Evolutionary conservation across 2,888 invertebrate genomes (phyloP).

Genomic region (Zele albiditarsus): DNA sequence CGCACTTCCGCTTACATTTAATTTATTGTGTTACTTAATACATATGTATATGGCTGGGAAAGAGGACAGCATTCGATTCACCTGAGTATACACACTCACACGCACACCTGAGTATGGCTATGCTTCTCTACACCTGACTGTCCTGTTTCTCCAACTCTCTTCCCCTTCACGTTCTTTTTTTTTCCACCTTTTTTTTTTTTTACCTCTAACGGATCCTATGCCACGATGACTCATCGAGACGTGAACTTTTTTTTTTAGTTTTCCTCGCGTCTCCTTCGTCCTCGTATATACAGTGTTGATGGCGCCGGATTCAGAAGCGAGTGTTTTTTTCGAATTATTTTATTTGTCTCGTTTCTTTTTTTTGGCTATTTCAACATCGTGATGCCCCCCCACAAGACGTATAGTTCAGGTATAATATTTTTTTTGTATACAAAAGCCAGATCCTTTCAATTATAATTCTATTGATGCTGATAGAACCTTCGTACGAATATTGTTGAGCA

Average conservation of each 20-base stretch:
- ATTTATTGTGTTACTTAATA: constrained; percentile 6
- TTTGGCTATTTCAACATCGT: not conserved
- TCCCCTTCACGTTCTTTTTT: not conserved
- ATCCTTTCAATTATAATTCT: not conserved
- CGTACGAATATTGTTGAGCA: no score
- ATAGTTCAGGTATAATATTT: not conserved
- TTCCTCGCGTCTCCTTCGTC: not conserved
- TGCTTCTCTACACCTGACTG: constrained; percentile 32
- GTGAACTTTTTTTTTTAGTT: not conserved
- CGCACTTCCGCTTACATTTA: not conserved
- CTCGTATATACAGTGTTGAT: not conserved
- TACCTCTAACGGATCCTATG: constrained; percentile 8
- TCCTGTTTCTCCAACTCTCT: not conserved
- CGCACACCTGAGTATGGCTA: constrained; percentile 6
- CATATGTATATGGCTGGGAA: not conserved
- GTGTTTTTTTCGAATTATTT: not conserved
- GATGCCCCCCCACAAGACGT: not conserved
- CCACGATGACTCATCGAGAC: constrained; percentile 26
- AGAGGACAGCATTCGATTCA: constrained; percentile 2
- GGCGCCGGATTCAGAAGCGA: not conserved
- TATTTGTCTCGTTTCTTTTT: not conserved
- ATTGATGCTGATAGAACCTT: not conserved
- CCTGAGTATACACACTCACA: constrained; percentile 24
- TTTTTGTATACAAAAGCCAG: not conserved
- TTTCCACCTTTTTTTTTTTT: not conserved